Base-by-base conservation (phyloP, 2,888 invertebrate species). In the Myopa testacea region DNA sequence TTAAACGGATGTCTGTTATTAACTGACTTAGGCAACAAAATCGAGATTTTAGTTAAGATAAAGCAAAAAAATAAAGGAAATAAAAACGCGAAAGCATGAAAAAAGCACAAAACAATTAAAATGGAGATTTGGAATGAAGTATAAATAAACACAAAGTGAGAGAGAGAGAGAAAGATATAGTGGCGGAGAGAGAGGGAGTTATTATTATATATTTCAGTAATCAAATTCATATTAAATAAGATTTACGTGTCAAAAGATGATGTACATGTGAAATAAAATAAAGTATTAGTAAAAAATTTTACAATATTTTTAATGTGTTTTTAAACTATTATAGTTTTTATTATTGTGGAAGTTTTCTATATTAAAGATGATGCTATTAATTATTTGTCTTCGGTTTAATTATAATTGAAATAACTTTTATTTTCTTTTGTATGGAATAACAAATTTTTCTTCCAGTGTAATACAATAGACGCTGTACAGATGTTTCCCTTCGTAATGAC, bases 1-100 rank as follows among this genome's bases (percentile, higher is more conserved):
- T 85, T 84, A 82, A 83, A 84, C 87, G 87, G 87, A 87, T 86
- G 84, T 84, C 82, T 80, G 87, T 87, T 87, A 87, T 87, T 87
- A 87, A 86, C 87, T 86, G 84, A 83, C 85, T 87, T 87, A 86
- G 85, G 86, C 84, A 86, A 87, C 83, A 85, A 85, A 45, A 87
- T 85, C 85, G 83, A 85, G 87, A 87, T 86, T 75, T 78, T 74
- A 67, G 75, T 50, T 55, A 52, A 60, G 80, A 82, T 81, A 81
- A 81, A 65, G 65, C 65, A 69, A 37, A 71, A 78, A 76, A 75
- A 74, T 69, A 60, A 72, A 67, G 60, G 69, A 81, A 79, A 76
- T 45, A 62, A 76, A 10, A 50, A 8, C 50, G 70, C 79, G 81
- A 55, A 60, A 77, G 69, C 77, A 75, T 77, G 79, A 81, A 82